phyloP scores from a whole-genome alignment of 2,888 invertebrate species.

The Blomia tropicalis region DNA sequence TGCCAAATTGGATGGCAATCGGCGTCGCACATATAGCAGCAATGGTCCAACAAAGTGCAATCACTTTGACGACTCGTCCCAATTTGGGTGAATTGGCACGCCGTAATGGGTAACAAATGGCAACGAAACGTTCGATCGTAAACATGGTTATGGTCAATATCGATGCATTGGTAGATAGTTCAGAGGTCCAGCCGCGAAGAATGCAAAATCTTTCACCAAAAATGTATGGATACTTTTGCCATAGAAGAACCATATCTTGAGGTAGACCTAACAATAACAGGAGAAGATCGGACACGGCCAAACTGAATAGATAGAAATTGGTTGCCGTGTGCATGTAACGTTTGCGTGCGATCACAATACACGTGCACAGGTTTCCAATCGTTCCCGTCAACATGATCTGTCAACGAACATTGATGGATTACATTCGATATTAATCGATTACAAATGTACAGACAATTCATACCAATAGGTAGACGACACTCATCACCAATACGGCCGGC shows the following conservation, averaged over 20 bases:
- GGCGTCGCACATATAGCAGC: conserved; percentile 41
- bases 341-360: conserved; percentile 58
- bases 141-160: conserved; percentile 65
- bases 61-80: conserved; percentile 60
- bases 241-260: conserved; percentile 49
- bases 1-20: conserved; percentile 51
- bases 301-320: conserved; percentile 62
- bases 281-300: conserved; percentile 63
- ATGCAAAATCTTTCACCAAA: conserved; percentile 61
- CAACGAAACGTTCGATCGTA: conserved; percentile 68
- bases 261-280: conserved; percentile 66
- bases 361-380: conserved; percentile 59
- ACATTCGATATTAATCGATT: no score
- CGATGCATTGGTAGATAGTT: conserved; percentile 58
- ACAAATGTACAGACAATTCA: no score
- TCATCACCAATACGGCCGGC: conserved; percentile 37
- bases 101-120: conserved; percentile 67
- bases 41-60: conserved; percentile 60
- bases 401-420: no score
- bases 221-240: conserved; percentile 36
- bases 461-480: conserved; percentile 47
- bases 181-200: conserved; percentile 58
- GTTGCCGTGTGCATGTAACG: conserved; percentile 67
- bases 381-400: conserved; percentile 58
- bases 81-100: conserved; percentile 67